Percentiles rank a stretch among this genome's conserved stretches.
phyloP scores from a whole-genome alignment of 1,140 invertebrate genomes.

The Conus betulinus region DNA sequence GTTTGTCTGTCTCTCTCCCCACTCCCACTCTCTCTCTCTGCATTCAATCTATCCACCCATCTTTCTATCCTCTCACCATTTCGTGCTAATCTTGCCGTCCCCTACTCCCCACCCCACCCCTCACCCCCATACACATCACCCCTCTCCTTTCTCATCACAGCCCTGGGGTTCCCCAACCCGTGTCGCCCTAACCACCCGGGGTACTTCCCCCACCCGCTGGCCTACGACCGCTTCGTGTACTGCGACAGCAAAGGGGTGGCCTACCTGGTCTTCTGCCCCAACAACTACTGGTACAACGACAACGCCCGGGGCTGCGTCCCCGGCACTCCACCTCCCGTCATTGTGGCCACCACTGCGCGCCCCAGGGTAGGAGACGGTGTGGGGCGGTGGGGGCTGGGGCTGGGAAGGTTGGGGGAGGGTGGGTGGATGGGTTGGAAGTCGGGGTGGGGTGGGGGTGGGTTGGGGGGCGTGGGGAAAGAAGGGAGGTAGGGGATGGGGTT shows the following conservation, averaged over 20 bases:
- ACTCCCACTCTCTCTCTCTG: too few relatives aligned
- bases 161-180: conserved; percentile 14
- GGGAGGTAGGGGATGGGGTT: too few relatives aligned
- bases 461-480: too few relatives aligned
- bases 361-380: not conserved
- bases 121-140: too few relatives aligned
- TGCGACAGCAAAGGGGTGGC: not conserved
- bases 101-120: too few relatives aligned
- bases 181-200: conserved; percentile 22
- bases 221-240: conserved; percentile 33
- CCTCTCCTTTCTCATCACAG: not conserved
- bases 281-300: conserved; percentile 32
- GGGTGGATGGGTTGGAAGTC: not conserved
- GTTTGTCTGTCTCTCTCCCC: too few relatives aligned
- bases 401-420: not conserved
- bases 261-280: conserved; percentile 29
- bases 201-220: not conserved
- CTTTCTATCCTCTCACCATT: too few relatives aligned
- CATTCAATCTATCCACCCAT: too few relatives aligned
- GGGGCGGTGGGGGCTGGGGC: too few relatives aligned
- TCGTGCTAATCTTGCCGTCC: too few relatives aligned
- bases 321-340: not conserved
- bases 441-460: not conserved
- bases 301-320: not conserved
- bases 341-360: not conserved